Evolutionary conservation across 2,113 vertebrate genomes (phyloP), one percentile per base, ranked within the genome.

Genomic region (Sylvia atricapilla): DNA sequence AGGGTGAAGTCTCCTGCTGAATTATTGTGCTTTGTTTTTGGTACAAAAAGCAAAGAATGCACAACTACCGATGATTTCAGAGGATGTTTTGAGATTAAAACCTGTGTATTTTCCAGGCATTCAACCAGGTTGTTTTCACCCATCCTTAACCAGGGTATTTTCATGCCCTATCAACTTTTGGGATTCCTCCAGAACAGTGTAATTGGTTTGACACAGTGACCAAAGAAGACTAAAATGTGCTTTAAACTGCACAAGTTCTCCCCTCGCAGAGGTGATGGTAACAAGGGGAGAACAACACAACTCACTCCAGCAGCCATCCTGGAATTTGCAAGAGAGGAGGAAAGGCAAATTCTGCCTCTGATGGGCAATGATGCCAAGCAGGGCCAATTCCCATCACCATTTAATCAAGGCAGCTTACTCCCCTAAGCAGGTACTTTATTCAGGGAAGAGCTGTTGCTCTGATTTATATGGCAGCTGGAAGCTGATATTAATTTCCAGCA

Each of bases 381-480:
- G 59, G 47, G 24, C 77, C 89, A 74, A 53, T 53, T 84, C 85
- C 66, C 84, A 85, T 64, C 79, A 75, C 39, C 89, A 64, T 87
- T 95, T 81, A 78, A 96, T 95, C 85, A 89, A 69, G 92, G 87
- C 18, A 77, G 46, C 60, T 90, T 15, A 35, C 93, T 96, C 64
- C 73, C 82, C 72, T 58, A 30, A 94, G 85, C 76, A 81, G 82
- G 37, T 64, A 47, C 64, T 91, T 96, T 56, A 90, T 94, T 88
- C 90, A 73, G 88, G 73, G 62, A 74, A 94, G 82, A 84, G 87
- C 37, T 64, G 30, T 53, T 93, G 72, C 82, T 94, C 41, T 94
- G 95, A 97, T 96, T 96, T 95, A 95, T 86, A 21, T 5, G 27
- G 84, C 87, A 96, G 49, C 85, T 90, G 68, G 72, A 95, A 94